Conservation (phyloP, 2,797 vertebrate species). For the Scyliorhinus canicula region DNA sequence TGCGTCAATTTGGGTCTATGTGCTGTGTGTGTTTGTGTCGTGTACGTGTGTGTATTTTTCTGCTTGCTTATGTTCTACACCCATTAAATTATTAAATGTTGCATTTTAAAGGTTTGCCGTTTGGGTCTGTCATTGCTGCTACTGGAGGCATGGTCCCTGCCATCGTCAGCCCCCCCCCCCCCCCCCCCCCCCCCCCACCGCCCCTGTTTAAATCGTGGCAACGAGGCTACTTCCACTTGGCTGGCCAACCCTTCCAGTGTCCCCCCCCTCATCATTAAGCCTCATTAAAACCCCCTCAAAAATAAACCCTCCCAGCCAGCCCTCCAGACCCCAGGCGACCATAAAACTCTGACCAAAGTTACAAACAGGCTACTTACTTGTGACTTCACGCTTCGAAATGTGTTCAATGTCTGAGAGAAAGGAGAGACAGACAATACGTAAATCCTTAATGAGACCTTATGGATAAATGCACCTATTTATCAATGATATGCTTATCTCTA, state of each 20-base stretch:
- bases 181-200: too few relatives aligned
- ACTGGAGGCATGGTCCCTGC: too few relatives aligned
- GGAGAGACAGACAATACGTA: not conserved
- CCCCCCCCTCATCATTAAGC: too few relatives aligned
- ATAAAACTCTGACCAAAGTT: not conserved
- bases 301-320: not conserved
- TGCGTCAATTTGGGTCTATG: not conserved
- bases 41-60: too few relatives aligned
- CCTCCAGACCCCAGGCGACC: not conserved
- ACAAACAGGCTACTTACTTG: not conserved
- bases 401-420: conserved; percentile 5
- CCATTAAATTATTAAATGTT: not conserved
- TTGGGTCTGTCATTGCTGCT: not conserved
- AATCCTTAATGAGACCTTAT: not conserved
- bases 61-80: not conserved
- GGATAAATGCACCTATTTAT: not conserved
- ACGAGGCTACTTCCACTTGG: not conserved
- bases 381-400: conserved; percentile 20
- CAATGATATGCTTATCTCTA: not conserved
- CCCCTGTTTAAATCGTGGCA: not conserved
- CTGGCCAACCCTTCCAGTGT: too few relatives aligned
- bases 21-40: not conserved
- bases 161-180: too few relatives aligned
- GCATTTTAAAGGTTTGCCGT: not conserved
- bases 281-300: not conserved